Evolutionary conservation across 92 coral and sea anemone species (phyloP), one percentile per base, ranked within the genome.

Genomic region (Chrysogorgia sp.): DNA sequence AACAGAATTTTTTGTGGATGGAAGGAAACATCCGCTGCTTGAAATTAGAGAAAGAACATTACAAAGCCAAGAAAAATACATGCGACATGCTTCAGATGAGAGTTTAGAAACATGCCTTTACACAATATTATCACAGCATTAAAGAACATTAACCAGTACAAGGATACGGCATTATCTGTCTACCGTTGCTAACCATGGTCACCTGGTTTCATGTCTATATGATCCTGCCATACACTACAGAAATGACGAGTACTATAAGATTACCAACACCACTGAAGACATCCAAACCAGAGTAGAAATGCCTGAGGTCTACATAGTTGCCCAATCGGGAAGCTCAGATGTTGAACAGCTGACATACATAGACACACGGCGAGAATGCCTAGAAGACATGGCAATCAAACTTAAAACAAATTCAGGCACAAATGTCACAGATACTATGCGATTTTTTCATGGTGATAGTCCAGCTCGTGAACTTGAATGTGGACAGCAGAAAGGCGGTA

Each of bases 381-480:
- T 82, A 34, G 40, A 49, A 14, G 77, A 41, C 1, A 25, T 80
- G 17, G 22, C 48, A 24, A 43, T 13, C n/a, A 60, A 37, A 2
- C 41, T 71, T 13, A 35, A 58, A 1, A 30, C 75, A 2, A 55
- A 58, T 28, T 40, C 58, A 1, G 81, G 74, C 17, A 19, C 24
- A 41, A 17, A 41, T 9, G 58, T 81, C 9, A 69, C 67, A 10
- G 89, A 86, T 69, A 60, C 60, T 52, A 72, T 82, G 87, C 83
- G 87, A 40, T 41, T 82, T n/a, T 86, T 75, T 58, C 87, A 86
- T 59, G 84, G 87, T 10, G 87, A 86, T 67, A 85, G 86, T 65
- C 80, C 89, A 40, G 53, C 76, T 9, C 86, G 69, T 65, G 35
- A 67, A 25, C 82, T 81, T 33, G 80, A 86, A 24, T 34, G 15